Base-by-base conservation (phyloP, 2,113 vertebrate species). In the Bujurquina vittata region DNA sequence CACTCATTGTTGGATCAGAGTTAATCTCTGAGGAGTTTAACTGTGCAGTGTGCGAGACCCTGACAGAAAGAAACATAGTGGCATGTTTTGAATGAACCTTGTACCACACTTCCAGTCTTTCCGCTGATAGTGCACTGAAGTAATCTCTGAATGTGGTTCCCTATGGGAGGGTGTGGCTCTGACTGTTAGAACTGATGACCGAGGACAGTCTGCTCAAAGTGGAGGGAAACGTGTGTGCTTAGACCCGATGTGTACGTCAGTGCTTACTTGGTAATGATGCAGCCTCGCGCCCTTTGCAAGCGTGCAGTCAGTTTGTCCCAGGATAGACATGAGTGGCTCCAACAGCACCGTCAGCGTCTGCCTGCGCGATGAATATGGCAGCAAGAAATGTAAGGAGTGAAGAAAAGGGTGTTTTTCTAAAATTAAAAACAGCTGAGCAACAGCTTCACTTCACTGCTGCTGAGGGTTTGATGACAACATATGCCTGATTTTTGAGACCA, bases 1-100 rank as follows among this genome's bases (percentile, higher is more conserved):
- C 2, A 22, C 61, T 75, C 22, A n/a, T 29, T 77, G 22, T 74
- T 74, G 54, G 46, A 26, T n/a, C 20, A 72, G 4, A 10, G 52
- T 72, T 72, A 54, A 54, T 57, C 62, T 69, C 54, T 9, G 9
- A 35, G 33, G 49, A 22, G 22, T 75, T 46, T n/a, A 31, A 6
- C 18, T 15, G 17, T 49, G 57, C 20, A 33, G 43, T 12, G 10
- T 55, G 57, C 40, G 46, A 35, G 63, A 72, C 52, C 26, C 29
- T 46, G 20, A 63, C 18, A 67, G 54, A 31, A 43, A 26, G 55
- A 49, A 58, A 22, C 18, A 26, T 1, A 4, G 40, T 29, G 62
- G 35, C 79, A 6, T 79, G 76, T 82, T 84, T 60, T 85, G 9
- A 22, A 26, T 93, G 90, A 92, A 93, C 92, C 55, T 93, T 94